Evolutionary conservation across 2,888 invertebrate species (phyloP).

Genomic region (Agonopterix subpropinquella): DNA sequence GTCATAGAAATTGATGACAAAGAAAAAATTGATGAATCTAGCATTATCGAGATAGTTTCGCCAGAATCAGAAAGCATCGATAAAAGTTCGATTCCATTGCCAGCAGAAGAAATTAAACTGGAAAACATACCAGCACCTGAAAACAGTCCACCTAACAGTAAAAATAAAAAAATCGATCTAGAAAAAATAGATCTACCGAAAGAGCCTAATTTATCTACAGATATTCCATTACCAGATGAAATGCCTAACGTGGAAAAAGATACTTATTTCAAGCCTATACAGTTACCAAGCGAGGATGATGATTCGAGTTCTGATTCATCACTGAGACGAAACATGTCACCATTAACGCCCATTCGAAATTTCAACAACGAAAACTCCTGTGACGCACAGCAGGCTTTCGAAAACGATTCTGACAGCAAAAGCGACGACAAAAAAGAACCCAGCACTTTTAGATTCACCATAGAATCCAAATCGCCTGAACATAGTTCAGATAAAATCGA

Average conservation of each 20-base stretch:
- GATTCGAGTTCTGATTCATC: conserved; percentile 64
- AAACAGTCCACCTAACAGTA: conserved; percentile 64
- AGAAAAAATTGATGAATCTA: conserved; percentile 72
- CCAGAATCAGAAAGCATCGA: conserved; percentile 45
- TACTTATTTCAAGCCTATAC: conserved; percentile 47
- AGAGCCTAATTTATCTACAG: conserved; percentile 30
- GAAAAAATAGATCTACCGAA: conserved; percentile 51
- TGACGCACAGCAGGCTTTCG: conserved; percentile 67
- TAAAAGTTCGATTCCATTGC: conserved; percentile 45
- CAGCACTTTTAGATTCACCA: conserved; percentile 55
- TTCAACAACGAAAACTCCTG: conserved; percentile 67
- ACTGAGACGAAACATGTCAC: conserved; percentile 63
- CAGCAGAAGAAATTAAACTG: conserved; percentile 49
- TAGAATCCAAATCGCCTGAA: conserved; percentile 52
- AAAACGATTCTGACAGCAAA: conserved; percentile 45
- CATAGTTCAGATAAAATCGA: conserved; percentile 35
- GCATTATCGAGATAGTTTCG: conserved; percentile 54
- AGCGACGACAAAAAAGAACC: conserved; percentile 48
- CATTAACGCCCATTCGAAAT: conserved; percentile 63
- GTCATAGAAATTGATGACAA: conserved; percentile 17
- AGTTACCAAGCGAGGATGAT: conserved; percentile 45
- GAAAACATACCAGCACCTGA: conserved; percentile 45
- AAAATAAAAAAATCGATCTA: conserved; percentile 38
- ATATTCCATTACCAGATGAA: conserved; percentile 50
- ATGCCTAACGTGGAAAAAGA: conserved; percentile 33